These are phyloP conservation scores for Lycophotia porphyrea DNA, from an alignment of 2,888 invertebrate genomes.

Conservation along the genomic window DNA sequence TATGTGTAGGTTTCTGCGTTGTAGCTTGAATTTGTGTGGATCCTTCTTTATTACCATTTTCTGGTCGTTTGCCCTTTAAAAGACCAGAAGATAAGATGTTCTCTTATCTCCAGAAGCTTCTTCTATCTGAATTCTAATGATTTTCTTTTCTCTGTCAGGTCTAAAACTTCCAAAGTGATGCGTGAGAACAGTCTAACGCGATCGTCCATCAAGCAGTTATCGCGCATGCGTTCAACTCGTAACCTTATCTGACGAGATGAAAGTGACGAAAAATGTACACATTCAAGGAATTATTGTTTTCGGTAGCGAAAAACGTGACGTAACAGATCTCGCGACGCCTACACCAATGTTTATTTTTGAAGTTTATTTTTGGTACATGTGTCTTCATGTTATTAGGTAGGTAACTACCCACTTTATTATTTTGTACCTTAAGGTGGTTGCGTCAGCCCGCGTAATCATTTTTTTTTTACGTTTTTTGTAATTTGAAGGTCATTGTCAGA, in stretches of 20 bases:
- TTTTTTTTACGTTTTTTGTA: too few relatives aligned
- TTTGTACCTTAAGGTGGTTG: too few relatives aligned
- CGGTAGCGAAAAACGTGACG: slow-evolving; percentile 73
- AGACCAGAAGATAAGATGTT: not conserved
- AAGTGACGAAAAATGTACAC: slow-evolving; percentile 80
- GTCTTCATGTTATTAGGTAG: not conserved
- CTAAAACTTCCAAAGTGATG: slow-evolving; percentile 57
- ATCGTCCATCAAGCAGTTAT: slow-evolving; percentile 88
- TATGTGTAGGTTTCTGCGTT: not conserved
- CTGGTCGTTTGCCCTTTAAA: not conserved
- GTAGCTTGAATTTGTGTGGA: not conserved
- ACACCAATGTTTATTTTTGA: slow-evolving; percentile 45
- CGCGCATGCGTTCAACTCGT: slow-evolving; percentile 80
- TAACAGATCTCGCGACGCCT: slow-evolving; percentile 53
- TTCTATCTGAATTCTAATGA: not conserved
- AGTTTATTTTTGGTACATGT: not conserved
- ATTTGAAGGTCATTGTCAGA: too few relatives aligned
- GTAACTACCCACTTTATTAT: not conserved
- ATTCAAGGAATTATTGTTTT: slow-evolving; percentile 78
- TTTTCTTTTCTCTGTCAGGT: slow-evolving; percentile 47
- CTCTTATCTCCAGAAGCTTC: not conserved
- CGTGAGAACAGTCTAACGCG: slow-evolving; percentile 81
- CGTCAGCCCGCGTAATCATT: too few relatives aligned
- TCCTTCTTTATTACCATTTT: too few relatives aligned
- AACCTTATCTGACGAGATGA: slow-evolving; percentile 85